Evolutionary conservation across 2,113 vertebrate species (phyloP).

Genomic region (Macaca nemestrina): DNA sequence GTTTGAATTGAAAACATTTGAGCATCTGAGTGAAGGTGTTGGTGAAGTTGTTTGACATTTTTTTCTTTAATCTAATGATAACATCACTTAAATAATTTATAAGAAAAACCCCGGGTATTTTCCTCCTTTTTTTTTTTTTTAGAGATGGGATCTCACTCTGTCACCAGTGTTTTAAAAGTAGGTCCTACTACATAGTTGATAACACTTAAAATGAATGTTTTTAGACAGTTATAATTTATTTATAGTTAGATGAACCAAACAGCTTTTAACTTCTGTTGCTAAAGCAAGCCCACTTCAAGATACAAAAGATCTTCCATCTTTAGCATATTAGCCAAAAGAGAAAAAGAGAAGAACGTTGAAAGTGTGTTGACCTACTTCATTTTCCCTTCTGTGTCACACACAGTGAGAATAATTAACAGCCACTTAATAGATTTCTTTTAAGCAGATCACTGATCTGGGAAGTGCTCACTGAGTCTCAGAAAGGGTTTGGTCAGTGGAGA

Average conservation of each 20-base stretch:
- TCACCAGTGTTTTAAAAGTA: background rate
- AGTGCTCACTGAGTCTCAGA: constrained; percentile 20
- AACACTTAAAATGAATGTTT: constrained; percentile 37
- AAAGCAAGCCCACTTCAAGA: constrained; percentile 1
- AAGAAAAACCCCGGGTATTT: background rate
- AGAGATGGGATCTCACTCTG: no score
- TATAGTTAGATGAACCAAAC: background rate
- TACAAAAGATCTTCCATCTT: background rate
- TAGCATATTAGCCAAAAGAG: background rate
- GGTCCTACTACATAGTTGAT: background rate
- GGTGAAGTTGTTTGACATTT: background rate
- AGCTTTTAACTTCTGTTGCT: background rate
- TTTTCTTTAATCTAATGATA: background rate
- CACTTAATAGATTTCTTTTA: constrained; percentile 42
- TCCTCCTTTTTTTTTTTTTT: background rate
- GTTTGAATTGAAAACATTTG: constrained; percentile 1
- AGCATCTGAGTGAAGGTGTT: background rate
- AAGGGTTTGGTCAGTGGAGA: constrained; percentile 38
- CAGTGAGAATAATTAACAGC: constrained; percentile 54
- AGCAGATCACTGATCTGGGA: constrained; percentile 41
- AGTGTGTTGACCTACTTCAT: background rate
- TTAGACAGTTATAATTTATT: constrained; percentile 38
- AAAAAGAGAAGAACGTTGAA: constrained; percentile 35
- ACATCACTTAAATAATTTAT: background rate
- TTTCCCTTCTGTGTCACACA: background rate